phyloP scores from a whole-genome alignment of 2,888 invertebrate genomes.

The Monochamus alternatus region DNA sequence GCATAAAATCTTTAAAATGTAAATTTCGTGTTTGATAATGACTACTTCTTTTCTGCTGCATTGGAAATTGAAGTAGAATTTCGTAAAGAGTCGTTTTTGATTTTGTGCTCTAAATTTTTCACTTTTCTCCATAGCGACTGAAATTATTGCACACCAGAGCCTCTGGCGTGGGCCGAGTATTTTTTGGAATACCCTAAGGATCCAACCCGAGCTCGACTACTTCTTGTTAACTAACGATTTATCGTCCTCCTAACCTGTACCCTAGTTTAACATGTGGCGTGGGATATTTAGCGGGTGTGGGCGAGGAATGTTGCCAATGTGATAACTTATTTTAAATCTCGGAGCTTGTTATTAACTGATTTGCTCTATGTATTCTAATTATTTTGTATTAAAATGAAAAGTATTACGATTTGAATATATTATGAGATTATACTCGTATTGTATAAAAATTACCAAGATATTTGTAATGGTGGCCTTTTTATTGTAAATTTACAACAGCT shows the following conservation, averaged over 20 bases:
- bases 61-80: no score
- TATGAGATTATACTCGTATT: slow-evolving; percentile 21
- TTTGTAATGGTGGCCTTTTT: slow-evolving; percentile 58
- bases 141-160: slow-evolving; percentile 62
- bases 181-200: slow-evolving; percentile 66
- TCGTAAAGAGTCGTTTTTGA: background rate
- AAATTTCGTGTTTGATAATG: background rate
- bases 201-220: slow-evolving; percentile 64
- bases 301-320: slow-evolving; percentile 40
- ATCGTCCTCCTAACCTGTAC: slow-evolving; percentile 29
- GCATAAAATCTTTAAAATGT: background rate
- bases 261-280: slow-evolving; percentile 28
- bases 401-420: slow-evolving; percentile 24
- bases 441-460: slow-evolving; percentile 52
- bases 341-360: slow-evolving; percentile 41
- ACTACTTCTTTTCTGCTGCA: no score
- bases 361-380: slow-evolving; percentile 41
- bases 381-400: slow-evolving; percentile 40
- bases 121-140: slow-evolving; percentile 14
- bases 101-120: background rate
- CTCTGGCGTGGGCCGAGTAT: slow-evolving; percentile 69
- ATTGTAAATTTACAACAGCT: slow-evolving; percentile 49
- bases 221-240: slow-evolving; percentile 36
- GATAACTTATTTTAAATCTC: slow-evolving; percentile 42
- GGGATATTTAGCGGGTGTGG: slow-evolving; percentile 20